A percentile compares a stretch with the other conserved stretches of the same genome.
These are phyloP conservation scores for Eulithis testata DNA, from an alignment of 2,888 invertebrate genomes.

Conservation along the genomic window DNA sequence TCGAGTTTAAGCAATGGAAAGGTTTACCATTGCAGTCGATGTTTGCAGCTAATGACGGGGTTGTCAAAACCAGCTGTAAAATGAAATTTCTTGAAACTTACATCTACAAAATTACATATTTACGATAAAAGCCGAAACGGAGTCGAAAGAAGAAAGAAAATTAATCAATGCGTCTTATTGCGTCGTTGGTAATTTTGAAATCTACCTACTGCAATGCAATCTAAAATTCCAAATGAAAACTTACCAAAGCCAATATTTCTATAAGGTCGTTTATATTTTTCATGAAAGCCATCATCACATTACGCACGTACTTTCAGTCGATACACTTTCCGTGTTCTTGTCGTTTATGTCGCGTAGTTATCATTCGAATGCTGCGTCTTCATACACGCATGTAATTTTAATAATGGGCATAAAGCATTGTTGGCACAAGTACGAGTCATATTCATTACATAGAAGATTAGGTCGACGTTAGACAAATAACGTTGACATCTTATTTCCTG, in stretches of 20 bases:
- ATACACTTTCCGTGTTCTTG: constrained; percentile 52
- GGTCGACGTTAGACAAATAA: constrained; percentile 70
- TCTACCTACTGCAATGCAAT: neutral
- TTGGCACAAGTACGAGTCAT: constrained; percentile 64
- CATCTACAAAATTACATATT: neutral
- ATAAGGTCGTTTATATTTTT: constrained; percentile 56
- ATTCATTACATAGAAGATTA: constrained; percentile 71
- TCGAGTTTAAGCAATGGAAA: constrained; percentile 76
- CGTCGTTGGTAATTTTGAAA: neutral
- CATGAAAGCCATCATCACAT: constrained; percentile 65
- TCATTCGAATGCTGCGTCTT: constrained; percentile 60
- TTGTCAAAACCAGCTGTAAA: constrained; percentile 61
- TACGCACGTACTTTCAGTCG: constrained; percentile 50
- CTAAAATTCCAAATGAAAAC: constrained; percentile 26
- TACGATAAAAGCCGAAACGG: neutral
- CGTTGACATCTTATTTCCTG: constrained; percentile 75
- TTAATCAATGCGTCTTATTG: too few relatives aligned
- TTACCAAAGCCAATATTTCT: constrained; percentile 62
- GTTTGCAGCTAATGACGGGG: constrained; percentile 55
- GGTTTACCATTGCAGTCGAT: constrained; percentile 76
- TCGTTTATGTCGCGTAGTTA: constrained; percentile 66
- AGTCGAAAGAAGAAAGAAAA: neutral
- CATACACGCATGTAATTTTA: constrained; percentile 60
- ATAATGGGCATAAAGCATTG: constrained; percentile 60
- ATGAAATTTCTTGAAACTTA: neutral